Evolutionary conservation across 2,888 invertebrate species (phyloP).

Genomic region (Drosophila mayaguana): DNA sequence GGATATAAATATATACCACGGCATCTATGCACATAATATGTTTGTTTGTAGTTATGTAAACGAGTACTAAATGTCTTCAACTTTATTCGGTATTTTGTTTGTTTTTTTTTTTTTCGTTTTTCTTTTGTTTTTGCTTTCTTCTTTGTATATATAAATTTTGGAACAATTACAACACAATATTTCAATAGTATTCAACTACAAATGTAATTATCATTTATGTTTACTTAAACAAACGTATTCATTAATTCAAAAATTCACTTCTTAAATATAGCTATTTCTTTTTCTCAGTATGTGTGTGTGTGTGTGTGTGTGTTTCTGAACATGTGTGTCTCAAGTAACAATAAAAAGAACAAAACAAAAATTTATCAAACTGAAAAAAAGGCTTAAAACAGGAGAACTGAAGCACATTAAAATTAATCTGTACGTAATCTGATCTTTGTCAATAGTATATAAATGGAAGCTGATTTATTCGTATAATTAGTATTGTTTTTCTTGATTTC

Average conservation of each 20-base stretch:
- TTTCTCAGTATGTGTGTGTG: constrained; percentile 13
- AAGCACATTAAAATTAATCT: constrained; percentile 16
- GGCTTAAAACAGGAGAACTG: constrained; percentile 2
- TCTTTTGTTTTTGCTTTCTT: neutral
- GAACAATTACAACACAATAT: constrained; percentile 63
- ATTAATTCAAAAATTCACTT: constrained; percentile 23
- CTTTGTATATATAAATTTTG: constrained; percentile 26
- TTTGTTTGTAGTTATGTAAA: constrained; percentile 26
- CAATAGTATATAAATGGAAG: constrained; percentile 26
- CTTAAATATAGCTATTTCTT: constrained; percentile 17
- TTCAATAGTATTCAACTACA: constrained; percentile 50
- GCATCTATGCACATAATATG: constrained; percentile 16
- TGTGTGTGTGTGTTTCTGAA: constrained; percentile 14
- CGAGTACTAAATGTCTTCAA: constrained; percentile 37
- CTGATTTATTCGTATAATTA: constrained; percentile 29
- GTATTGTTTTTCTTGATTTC: neutral
- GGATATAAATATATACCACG: constrained; percentile 15
- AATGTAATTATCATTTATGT: constrained; percentile 35
- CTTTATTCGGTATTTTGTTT: constrained; percentile 31
- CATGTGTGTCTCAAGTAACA: constrained; percentile 45
- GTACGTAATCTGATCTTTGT: constrained; percentile 2
- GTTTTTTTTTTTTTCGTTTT: neutral
- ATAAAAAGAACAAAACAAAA: constrained; percentile 26
- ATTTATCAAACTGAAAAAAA: neutral
- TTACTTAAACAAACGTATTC: constrained; percentile 34